Evolutionary conservation across 2,113 vertebrate genomes (phyloP), one percentile per base, ranked within the genome.

Genomic region (Phyllopteryx taeniolatus): DNA sequence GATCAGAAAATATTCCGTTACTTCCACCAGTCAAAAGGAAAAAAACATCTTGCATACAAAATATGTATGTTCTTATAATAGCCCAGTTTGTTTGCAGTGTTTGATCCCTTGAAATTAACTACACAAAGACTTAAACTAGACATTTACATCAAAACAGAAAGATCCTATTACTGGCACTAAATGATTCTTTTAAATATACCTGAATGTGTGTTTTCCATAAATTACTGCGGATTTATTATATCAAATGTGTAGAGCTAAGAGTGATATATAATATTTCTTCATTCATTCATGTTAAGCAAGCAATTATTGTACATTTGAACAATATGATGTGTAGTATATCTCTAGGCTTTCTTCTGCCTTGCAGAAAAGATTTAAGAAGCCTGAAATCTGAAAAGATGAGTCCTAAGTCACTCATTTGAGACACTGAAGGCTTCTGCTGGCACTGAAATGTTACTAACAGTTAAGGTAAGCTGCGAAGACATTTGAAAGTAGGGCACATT

Each of bases 381-480:
- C 79, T 31, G 14, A 11, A 77, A 15, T 77, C 47, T 57, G 81
- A 68, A 80, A 75, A 49, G 61, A 57, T 66, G 42, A 71, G 49
- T 60, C 75, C 72, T 70, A 33, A 62, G 71, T 60, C n/a, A 66
- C 27, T 77, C 0, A 68, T 44, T 56, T 20, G 74, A 85, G 80
- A 75, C 59, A 39, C 46, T 76, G 66, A 75, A 85, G 76, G 76
- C 66, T 76, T 63, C 64, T 67, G 83, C 72, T 68, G 80, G 71
- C 46, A 72, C 51, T 67, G 61, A 77, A 81, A 83, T 74, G 61
- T 84, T 81, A 79, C 77, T 20, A 70, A 60, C 49, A 68, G 39
- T 82, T 76, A 85, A 83, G 83, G 78, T 85, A 79, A 68, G 42
- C 56, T 84, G 78, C 80, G 66, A 83, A 77, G 76, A 71, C n/a